These are phyloP conservation scores for Poeciliopsis turrubarensis DNA, from an alignment of 2,113 vertebrate genomes.

Conservation along the genomic window DNA sequence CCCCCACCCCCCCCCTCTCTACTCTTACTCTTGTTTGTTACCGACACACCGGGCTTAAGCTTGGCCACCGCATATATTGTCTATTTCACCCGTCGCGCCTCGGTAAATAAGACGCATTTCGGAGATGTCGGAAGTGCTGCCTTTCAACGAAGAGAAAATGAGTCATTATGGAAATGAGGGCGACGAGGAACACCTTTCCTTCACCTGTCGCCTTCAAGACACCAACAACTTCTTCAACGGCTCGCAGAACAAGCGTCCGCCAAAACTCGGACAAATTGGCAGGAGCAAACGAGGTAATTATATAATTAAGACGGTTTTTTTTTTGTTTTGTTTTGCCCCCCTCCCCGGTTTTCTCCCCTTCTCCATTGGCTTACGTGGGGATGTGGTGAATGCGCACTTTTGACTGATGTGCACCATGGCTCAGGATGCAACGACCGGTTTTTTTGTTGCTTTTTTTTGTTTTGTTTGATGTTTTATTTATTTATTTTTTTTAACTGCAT, in stretches of 20 bases:
- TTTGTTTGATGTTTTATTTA: too few relatives aligned
- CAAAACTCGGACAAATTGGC: constrained; percentile 95
- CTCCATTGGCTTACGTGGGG: constrained; percentile 22
- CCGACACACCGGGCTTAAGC: constrained; percentile 28
- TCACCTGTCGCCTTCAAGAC: constrained; percentile 97
- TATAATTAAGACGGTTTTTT: constrained; percentile 47
- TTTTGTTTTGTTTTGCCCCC: too few relatives aligned
- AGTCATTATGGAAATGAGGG: constrained; percentile 91
- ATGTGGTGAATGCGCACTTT: constrained; percentile 60
- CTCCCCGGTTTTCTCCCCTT: background rate
- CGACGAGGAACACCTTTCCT: constrained; percentile 93
- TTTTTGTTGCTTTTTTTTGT: background rate
- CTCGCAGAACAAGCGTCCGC: constrained; percentile 93
- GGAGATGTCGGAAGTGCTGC: constrained; percentile 94
- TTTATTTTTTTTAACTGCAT: background rate
- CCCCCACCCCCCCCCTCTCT: too few relatives aligned
- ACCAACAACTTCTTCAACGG: constrained; percentile 96
- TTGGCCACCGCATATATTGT: constrained; percentile 37
- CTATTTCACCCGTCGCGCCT: constrained; percentile 59
- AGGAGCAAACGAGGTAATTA: constrained; percentile 92
- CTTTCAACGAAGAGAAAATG: constrained; percentile 96
- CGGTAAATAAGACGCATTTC: constrained; percentile 71
- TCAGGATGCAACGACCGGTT: background rate
- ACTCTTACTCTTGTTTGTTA: constrained; percentile 27
- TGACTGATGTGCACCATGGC: constrained; percentile 17